These are phyloP conservation scores for Parauchenoglanis ngamensis DNA, from an alignment of 2,797 vertebrate species.

Conservation along the genomic window DNA sequence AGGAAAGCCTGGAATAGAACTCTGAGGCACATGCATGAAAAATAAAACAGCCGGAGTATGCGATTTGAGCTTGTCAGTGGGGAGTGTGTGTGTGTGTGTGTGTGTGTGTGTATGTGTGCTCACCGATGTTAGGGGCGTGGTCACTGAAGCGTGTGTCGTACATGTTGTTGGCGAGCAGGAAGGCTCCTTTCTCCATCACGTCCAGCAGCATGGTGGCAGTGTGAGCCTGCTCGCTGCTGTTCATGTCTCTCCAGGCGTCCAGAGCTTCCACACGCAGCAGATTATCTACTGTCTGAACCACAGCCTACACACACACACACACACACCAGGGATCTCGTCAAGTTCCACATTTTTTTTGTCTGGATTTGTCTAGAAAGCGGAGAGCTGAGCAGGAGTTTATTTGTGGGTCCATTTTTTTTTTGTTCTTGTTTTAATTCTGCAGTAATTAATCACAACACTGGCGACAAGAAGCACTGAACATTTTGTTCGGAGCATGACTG, in stretches of 20 bases:
- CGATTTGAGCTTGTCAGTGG: not conserved
- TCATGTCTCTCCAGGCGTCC: slow-evolving; percentile 95
- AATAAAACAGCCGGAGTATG: too few relatives aligned
- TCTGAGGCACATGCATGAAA: not conserved
- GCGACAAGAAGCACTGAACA: not conserved
- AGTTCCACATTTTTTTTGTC: not conserved
- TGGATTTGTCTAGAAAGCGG: not conserved
- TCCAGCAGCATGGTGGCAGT: slow-evolving; percentile 94
- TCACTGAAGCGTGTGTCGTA: slow-evolving; percentile 81
- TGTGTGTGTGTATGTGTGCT: slow-evolving; percentile 25
- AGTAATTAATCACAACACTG: slow-evolving; percentile 8
- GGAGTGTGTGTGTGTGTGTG: not conserved
- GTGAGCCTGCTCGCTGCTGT: slow-evolving; percentile 90
- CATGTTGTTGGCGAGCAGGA: slow-evolving; percentile 93
- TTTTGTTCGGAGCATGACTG: not conserved
- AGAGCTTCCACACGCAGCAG: slow-evolving; percentile 86
- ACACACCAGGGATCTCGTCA: not conserved
- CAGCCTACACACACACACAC: slow-evolving; percentile 74
- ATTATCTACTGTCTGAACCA: slow-evolving; percentile 93
- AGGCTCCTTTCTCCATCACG: slow-evolving; percentile 91
- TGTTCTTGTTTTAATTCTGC: not conserved
- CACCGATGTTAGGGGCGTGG: slow-evolving; percentile 75
- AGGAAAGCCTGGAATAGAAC: not conserved
- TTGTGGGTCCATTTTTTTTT: not conserved
- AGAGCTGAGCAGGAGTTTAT: not conserved